Percentiles rank a stretch among this genome's conserved stretches.
Evolutionary conservation across 2,888 invertebrate genomes (phyloP).

Genomic region (Conus canariensis): DNA sequence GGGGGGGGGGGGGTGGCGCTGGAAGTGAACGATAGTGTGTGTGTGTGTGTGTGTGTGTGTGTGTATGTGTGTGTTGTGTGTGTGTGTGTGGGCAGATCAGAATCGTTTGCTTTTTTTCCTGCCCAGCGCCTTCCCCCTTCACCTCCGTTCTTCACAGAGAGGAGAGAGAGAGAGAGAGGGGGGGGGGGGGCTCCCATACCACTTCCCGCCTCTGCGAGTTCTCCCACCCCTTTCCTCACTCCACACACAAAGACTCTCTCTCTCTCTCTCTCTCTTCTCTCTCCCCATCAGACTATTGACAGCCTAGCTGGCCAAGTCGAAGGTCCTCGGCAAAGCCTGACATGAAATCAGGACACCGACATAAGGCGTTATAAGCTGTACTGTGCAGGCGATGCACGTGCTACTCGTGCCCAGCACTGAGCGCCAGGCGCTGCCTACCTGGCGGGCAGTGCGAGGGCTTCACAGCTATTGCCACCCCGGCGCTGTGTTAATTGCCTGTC

Average conservation of each 20-base stretch:
- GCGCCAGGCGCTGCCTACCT: background rate
- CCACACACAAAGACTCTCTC: too few species aligned
- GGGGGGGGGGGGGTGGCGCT: background rate
- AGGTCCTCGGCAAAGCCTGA: too few species aligned
- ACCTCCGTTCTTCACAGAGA: background rate
- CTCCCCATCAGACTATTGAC: too few species aligned
- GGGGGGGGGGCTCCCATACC: background rate
- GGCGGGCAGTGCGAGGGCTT: background rate
- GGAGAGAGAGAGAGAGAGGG: background rate
- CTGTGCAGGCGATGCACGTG: conserved; percentile 19
- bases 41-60: background rate
- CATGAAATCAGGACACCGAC: too few species aligned
- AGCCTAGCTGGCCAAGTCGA: too few species aligned
- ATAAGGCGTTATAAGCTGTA: too few species aligned
- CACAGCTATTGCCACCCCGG: conserved; percentile 27
- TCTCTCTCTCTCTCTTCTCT: too few species aligned
- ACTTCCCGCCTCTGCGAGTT: too few species aligned
- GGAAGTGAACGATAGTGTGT: background rate
- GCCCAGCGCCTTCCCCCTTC: background rate
- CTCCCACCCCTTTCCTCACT: too few species aligned
- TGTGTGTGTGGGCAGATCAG: background rate
- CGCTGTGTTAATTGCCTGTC: conserved; percentile 33
- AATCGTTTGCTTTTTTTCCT: background rate
- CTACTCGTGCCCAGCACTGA: background rate
- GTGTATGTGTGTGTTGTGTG: background rate